Evolutionary conservation across 2,888 invertebrate genomes (phyloP).

Genomic region (Lydus trimaculatus): DNA sequence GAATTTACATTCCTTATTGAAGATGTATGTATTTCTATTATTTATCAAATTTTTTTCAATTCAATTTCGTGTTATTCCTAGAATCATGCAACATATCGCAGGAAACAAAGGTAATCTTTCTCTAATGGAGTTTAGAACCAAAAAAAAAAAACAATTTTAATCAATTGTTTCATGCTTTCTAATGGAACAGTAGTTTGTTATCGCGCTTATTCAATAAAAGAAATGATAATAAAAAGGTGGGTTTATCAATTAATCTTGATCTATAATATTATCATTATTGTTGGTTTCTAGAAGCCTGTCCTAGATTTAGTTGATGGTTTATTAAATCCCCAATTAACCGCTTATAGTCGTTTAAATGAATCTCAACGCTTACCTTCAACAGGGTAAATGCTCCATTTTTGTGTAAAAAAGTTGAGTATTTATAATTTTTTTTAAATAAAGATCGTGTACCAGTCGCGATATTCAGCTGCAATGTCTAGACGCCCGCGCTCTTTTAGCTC

Average conservation of each 20-base stretch:
- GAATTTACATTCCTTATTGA: constrained; percentile 51
- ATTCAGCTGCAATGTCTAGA: constrained; percentile 69
- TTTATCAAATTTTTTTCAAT: background rate
- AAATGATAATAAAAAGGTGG: constrained; percentile 54
- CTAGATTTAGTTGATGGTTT: constrained; percentile 58
- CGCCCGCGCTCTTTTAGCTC: constrained; percentile 61
- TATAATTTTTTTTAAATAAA: constrained; percentile 17
- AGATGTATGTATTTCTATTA: constrained; percentile 41
- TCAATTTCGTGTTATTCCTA: constrained; percentile 26
- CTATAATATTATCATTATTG: background rate
- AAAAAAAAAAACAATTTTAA: constrained; percentile 19
- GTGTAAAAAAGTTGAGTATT: background rate
- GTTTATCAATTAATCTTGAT: background rate
- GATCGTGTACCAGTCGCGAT: constrained; percentile 60
- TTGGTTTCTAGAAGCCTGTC: constrained; percentile 53
- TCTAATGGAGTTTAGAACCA: too few relatives aligned
- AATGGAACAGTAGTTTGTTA: constrained; percentile 51
- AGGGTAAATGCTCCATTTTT: constrained; percentile 44
- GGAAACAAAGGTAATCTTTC: constrained; percentile 38
- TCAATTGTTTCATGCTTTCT: constrained; percentile 45
- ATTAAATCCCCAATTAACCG: constrained; percentile 53
- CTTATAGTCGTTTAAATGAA: constrained; percentile 58
- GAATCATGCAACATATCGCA: constrained; percentile 32
- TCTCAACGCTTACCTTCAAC: constrained; percentile 55
- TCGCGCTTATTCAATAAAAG: constrained; percentile 53